Base-by-base conservation (phyloP, 2,113 vertebrate species). In the Edolisoma coerulescens region DNA sequence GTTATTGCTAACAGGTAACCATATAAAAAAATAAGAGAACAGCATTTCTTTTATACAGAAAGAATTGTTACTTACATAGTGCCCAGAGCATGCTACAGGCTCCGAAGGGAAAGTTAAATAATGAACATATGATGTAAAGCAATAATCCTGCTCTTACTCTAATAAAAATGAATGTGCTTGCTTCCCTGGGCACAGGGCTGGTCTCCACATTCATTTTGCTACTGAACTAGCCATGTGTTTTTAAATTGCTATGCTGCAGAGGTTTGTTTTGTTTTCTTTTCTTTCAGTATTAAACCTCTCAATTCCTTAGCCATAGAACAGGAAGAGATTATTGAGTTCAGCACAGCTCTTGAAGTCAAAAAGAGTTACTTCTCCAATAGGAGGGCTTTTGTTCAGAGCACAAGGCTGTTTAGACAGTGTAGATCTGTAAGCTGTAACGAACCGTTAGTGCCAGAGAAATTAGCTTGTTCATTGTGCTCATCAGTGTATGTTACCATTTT, bases 291-390 rank as follows among this genome's bases (percentile, higher is more conserved):
- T 91, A 96, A 91, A 89, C 13, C 45, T 85, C 71, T 77, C 67
- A 63, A 50, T 90, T 94, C 57, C 42, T 80, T 39, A 45, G 35
- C 45, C 37, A 28, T 13, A 57, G 50, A 87, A 59, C 33, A 15
- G 90, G 90, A 96, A 94, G 64, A 91, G 78, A 83, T 96, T 88
- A 94, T 41, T 70, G 68, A 92, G 79, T 81, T 84, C 79, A 86
- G 50, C 3, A 4, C 44, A 81, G 85, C 70, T 95, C 75, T 80
- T 67, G 32, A 91, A 93, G 68, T 88, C 83, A 74, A n/a, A 80
- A 41, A 33, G 67, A 81, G 82, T 90, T 90, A 88, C 60, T 93
- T 85, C 64, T 91, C 50, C 79, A 90, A 83, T 52, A 96, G 82
- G 67, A 88, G 78, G 35, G 84, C 57, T 96, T 95, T 95, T 96